Base-by-base conservation (phyloP, 2,797 vertebrate genomes). In the Neopelma chrysocephalum region DNA sequence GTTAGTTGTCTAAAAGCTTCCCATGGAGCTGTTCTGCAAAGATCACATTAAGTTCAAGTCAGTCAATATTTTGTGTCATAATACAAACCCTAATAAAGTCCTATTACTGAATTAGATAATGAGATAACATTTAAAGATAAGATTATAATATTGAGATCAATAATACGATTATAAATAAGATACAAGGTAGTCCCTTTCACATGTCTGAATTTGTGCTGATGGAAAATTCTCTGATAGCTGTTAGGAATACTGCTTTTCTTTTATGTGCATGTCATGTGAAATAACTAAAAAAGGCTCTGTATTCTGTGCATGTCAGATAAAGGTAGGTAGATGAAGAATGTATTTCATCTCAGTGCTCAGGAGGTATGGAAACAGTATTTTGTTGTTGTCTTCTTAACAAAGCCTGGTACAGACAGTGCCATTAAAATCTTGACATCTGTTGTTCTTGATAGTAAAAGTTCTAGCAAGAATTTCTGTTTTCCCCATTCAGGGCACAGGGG, bases 1-100 rank as follows among this genome's bases (percentile, higher is more conserved):
- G 66, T 92, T 78, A 94, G 78, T 60, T 96, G 92, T 91, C 95
- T 92, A 45, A 96, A 96, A 88, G 96, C 61, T 91, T 97, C 89
- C 93, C 90, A 96, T 14, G 85, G 87, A 62, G 77, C 87, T 82
- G 94, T 94, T 93, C 89, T 97, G 92, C 51, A 96, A 95, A 94
- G 60, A 76, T 71, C 32, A 93, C 18, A 84, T 83, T 51, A 94
- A 90, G 42, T 87, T 73, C 82, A 89, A 81, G 79, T 96, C 56
- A 95, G 38, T 53, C 65, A 82, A 13, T n/a, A 66, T 69, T 80
- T 78, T 94, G 17, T 80, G 85, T 90, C 20, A 47, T 62, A 69
- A 87, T 38, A 77, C n/a, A 90, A 91, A 80, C 19, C 3, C 12
- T 20, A 77, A 43, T 29, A 31, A n/a, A 62, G 12, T 45, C 81